phyloP scores from a whole-genome alignment of 2,113 vertebrate species.

The Sinocyclocheilus anophthalmus region DNA sequence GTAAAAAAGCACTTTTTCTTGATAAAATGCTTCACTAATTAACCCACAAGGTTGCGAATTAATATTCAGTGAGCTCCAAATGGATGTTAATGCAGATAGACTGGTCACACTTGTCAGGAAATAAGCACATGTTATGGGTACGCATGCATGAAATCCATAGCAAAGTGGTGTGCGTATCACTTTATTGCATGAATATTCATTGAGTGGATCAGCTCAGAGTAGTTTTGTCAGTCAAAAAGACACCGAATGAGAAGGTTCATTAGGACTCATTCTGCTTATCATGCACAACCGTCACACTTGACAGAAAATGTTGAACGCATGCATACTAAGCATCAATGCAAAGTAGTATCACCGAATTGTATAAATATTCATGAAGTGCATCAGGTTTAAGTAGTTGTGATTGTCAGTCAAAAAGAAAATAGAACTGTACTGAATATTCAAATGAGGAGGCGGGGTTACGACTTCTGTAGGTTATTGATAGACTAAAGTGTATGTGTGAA shows the following conservation, averaged over 20 bases:
- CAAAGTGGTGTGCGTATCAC: neutral
- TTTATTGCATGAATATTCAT: slow-evolving; percentile 26
- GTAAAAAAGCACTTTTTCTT: neutral
- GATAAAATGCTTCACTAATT: neutral
- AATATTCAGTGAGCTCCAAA: slow-evolving; percentile 27
- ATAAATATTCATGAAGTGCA: slow-evolving; percentile 35
- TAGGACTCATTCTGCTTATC: neutral
- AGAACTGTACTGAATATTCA: slow-evolving; percentile 1
- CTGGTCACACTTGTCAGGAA: slow-evolving; percentile 32
- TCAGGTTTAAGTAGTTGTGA: neutral
- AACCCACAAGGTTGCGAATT: slow-evolving; percentile 1
- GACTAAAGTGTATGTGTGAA: neutral
- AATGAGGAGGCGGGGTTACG: neutral
- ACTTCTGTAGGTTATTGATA: neutral
- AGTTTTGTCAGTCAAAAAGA: slow-evolving; percentile 23
- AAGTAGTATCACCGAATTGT: neutral
- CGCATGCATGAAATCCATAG: slow-evolving; percentile 15
- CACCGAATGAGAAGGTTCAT: slow-evolving; percentile 17
- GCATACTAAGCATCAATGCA: slow-evolving; percentile 13
- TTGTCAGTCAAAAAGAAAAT: slow-evolving; percentile 28
- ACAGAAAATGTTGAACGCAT: slow-evolving; percentile 10
- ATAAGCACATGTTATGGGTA: neutral
- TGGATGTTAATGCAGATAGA: neutral
- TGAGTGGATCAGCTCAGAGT: slow-evolving; percentile 1
- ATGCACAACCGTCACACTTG: neutral